A percentile compares a stretch with the other conserved stretches of the same genome.
Evolutionary conservation across 2,888 invertebrate genomes (phyloP).

Genomic region (Rhorus exstirpatorius): DNA sequence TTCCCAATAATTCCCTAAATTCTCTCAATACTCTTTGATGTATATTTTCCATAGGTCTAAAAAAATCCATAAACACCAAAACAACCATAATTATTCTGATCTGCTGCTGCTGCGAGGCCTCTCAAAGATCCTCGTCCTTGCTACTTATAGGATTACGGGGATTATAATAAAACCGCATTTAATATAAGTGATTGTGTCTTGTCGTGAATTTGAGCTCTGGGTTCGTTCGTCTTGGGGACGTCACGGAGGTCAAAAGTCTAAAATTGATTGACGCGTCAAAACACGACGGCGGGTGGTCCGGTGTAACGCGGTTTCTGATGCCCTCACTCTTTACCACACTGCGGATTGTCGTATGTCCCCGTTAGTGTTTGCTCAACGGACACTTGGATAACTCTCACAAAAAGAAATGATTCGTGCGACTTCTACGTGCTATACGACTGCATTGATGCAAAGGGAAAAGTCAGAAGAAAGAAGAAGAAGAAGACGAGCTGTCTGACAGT

Average conservation of each 20-base stretch:
- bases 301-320: background rate
- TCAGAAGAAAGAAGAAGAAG: constrained; percentile 29
- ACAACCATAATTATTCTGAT: constrained; percentile 8
- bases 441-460: constrained; percentile 29
- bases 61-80: background rate
- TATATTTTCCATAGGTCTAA: background rate
- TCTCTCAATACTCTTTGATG: background rate
- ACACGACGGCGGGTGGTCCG: constrained; percentile 70
- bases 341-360: constrained; percentile 49
- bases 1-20: too few relatives aligned
- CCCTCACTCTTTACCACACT: constrained; percentile 23
- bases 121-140: constrained; percentile 4
- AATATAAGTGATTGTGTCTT: constrained; percentile 14
- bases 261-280: constrained; percentile 70
- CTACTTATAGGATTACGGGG: constrained; percentile 48
- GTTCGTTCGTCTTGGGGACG: constrained; percentile 33
- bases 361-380: constrained; percentile 27
- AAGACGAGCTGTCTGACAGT: constrained; percentile 19
- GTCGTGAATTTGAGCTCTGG: constrained; percentile 32
- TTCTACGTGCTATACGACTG: background rate
- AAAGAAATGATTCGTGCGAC: constrained; percentile 26
- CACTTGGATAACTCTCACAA: constrained; percentile 23
- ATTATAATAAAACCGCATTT: constrained; percentile 39
- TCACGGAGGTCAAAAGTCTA: constrained; percentile 62
- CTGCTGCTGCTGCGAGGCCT: background rate